These are phyloP conservation scores for Pachyramphus minor DNA, from an alignment of 2,113 vertebrate genomes.

Conservation along the genomic window DNA sequence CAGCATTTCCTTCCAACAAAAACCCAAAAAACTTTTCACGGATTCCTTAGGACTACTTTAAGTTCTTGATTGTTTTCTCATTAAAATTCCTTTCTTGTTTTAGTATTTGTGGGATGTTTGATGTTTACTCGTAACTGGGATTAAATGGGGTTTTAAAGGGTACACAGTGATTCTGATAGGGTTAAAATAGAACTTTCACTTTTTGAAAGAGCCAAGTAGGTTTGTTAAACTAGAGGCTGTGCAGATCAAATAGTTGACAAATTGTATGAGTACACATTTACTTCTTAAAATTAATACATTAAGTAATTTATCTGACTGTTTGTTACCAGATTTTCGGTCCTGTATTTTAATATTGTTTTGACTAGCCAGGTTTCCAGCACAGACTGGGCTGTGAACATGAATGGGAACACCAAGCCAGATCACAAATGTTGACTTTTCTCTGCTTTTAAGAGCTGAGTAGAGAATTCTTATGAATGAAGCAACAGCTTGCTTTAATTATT, in stretches of 20 bases:
- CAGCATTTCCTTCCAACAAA: constrained; percentile 41
- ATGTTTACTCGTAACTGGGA: background rate
- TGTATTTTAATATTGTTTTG: background rate
- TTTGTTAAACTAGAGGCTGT: background rate
- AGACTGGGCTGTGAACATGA: background rate
- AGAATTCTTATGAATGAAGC: background rate
- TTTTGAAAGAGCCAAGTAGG: background rate
- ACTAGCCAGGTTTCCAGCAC: background rate
- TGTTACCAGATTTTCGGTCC: background rate
- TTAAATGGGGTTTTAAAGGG: constrained; percentile 7
- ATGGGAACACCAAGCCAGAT: background rate
- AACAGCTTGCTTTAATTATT: background rate
- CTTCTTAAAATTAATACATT: background rate
- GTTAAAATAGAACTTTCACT: background rate
- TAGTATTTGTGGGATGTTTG: constrained; percentile 20
- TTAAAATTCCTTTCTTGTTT: constrained; percentile 55
- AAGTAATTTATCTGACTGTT: background rate
- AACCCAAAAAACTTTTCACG: background rate
- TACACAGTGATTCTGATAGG: background rate
- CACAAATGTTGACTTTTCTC: background rate
- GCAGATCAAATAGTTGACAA: background rate
- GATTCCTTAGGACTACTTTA: background rate
- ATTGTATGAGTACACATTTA: background rate
- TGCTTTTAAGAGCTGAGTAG: background rate
- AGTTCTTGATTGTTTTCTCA: constrained; percentile 15